These are phyloP conservation scores for Cyphomyrmex costatus DNA, from an alignment of 1,140 invertebrate species.

Conservation along the genomic window DNA sequence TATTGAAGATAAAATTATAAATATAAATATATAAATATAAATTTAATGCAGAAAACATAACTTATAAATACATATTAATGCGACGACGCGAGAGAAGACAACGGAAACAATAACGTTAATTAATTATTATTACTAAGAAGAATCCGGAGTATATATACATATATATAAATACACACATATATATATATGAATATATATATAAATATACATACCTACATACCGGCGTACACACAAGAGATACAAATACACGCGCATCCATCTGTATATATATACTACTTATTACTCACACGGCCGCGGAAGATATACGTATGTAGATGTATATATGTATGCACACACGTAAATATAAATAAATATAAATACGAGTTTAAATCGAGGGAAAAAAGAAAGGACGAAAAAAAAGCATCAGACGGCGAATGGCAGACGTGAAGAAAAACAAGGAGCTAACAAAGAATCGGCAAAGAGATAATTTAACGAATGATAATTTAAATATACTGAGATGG, in stretches of 20 bases:
- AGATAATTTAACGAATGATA: slow-evolving; percentile 35
- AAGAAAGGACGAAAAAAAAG: slow-evolving; percentile 6
- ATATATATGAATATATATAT: slow-evolving; percentile 47
- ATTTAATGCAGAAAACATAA: slow-evolving; percentile 64
- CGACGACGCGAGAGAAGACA: slow-evolving; percentile 50
- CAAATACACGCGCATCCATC: slow-evolving; percentile 50
- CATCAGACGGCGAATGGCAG: slow-evolving; percentile 26
- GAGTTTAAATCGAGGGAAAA: slow-evolving; percentile 8
- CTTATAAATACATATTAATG: slow-evolving; percentile 64
- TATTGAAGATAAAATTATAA: slow-evolving; percentile 65
- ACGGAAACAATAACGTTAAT: slow-evolving; percentile 76
- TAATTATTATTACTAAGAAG: slow-evolving; percentile 69
- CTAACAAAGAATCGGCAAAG: slow-evolving; percentile 7
- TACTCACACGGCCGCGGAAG: slow-evolving; percentile 55
- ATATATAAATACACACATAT: slow-evolving; percentile 56
- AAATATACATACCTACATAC: slow-evolving; percentile 63
- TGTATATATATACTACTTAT: slow-evolving; percentile 68
- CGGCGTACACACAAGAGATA: slow-evolving; percentile 42
- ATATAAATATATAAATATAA: slow-evolving; percentile 67
- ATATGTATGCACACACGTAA: slow-evolving; percentile 64
- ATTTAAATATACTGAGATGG: slow-evolving; percentile 26
- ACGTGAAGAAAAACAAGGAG: slow-evolving; percentile 19
- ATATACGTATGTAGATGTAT: slow-evolving; percentile 71
- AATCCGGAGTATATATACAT: slow-evolving; percentile 40
- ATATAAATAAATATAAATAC: slow-evolving; percentile 68